Evolutionary conservation across 2,113 vertebrate species (phyloP).

Genomic region (Oreotragus oreotragus): DNA sequence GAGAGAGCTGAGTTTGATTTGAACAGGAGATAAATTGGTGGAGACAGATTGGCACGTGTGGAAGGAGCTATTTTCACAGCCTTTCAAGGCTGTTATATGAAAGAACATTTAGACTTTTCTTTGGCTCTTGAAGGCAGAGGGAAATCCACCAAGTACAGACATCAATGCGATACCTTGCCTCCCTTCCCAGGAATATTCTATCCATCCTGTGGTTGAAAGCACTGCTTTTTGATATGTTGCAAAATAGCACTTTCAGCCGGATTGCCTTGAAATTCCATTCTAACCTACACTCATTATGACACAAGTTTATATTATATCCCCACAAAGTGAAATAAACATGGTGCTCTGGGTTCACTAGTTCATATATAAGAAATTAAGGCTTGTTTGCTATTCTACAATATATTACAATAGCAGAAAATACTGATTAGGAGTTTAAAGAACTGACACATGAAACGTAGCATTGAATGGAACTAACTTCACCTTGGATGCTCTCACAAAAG

Average conservation of each 20-base stretch:
- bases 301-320: not conserved
- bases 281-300: not conserved
- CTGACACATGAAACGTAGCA: not conserved
- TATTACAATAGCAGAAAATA: not conserved
- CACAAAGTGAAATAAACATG: not conserved
- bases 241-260: not conserved
- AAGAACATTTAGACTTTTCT: not conserved
- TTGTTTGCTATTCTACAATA: not conserved
- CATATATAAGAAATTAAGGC: not conserved
- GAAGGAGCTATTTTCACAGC: not conserved
- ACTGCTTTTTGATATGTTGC: not conserved
- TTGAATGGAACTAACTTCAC: not conserved
- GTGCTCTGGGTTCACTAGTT: not conserved
- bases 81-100: not conserved
- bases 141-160: not conserved
- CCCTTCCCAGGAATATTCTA: not conserved
- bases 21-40: not conserved
- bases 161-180: not conserved
- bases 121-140: not conserved
- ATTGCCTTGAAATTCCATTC: not conserved
- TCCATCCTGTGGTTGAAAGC: not conserved
- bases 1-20: not conserved
- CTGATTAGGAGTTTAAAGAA: not conserved
- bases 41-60: not conserved
- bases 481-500: not conserved